phyloP scores from a whole-genome alignment of 2,888 invertebrate genomes.

The Meiosimyza platycephala region DNA sequence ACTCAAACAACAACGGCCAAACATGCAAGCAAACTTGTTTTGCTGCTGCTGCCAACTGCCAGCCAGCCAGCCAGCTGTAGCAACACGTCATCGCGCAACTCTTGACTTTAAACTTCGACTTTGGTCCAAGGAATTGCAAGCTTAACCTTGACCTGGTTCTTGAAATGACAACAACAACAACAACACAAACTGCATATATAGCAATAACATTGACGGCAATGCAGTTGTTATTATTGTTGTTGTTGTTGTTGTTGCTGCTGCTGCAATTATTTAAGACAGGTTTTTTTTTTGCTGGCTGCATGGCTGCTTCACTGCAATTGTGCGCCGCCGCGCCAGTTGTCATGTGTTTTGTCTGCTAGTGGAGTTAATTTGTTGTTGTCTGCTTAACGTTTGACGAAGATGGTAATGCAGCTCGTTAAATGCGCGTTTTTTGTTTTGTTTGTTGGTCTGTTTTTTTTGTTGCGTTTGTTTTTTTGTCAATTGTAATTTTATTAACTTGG shows the following conservation, averaged over 20 bases:
- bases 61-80: slow-evolving; percentile 5
- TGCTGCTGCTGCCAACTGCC: background rate
- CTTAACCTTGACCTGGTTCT: slow-evolving; percentile 67
- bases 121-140: slow-evolving; percentile 53
- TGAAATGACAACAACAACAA: slow-evolving; percentile 60
- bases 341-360: slow-evolving; percentile 8
- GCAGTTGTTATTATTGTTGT: slow-evolving; percentile 18
- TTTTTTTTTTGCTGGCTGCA: slow-evolving; percentile 37
- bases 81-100: slow-evolving; percentile 46
- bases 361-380: slow-evolving; percentile 15
- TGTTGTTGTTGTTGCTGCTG: slow-evolving; percentile 31
- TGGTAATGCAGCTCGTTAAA: slow-evolving; percentile 28
- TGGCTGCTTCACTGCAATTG: background rate
- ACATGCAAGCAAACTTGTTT: slow-evolving; percentile 11
- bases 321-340: slow-evolving; percentile 2
- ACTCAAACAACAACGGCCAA: slow-evolving; percentile 51
- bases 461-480: slow-evolving; percentile 29
- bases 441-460: slow-evolving; percentile 34
- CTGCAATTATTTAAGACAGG: slow-evolving; percentile 41
- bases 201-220: slow-evolving; percentile 33
- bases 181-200: slow-evolving; percentile 43
- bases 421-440: slow-evolving; percentile 37
- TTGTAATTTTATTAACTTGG: slow-evolving; percentile 28
- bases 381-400: slow-evolving; percentile 17
- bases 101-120: slow-evolving; percentile 59